Conservation (phyloP, 1,140 invertebrate species). For the Eriocheir sinensis region DNA sequence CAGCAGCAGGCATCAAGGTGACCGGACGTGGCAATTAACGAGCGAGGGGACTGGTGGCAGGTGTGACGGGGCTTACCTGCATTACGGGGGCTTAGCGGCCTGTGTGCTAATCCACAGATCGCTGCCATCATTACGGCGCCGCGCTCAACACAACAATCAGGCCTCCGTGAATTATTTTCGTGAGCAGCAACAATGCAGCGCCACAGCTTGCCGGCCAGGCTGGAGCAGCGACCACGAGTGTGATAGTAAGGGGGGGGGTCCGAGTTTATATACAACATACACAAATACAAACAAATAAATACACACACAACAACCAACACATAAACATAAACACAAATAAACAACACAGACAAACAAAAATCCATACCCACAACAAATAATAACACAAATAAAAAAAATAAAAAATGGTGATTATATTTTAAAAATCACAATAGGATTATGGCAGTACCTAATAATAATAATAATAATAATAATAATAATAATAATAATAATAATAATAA, state of each 20-base stretch:
- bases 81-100: neutral
- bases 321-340: conserved; percentile 26
- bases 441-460: neutral
- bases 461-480: no score
- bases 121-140: neutral
- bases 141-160: neutral
- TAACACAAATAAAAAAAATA: neutral
- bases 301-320: conserved; percentile 29
- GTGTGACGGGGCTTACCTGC: neutral
- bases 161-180: neutral
- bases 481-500: no score
- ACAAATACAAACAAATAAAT: neutral
- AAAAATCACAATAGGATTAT: conserved; percentile 21
- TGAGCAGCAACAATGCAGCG: neutral
- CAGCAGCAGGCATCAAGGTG: neutral
- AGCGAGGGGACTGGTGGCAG: neutral
- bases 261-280: neutral
- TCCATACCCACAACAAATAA: conserved; percentile 24
- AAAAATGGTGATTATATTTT: neutral
- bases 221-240: neutral
- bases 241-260: no score
- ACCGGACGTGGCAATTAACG: neutral
- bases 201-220: neutral
- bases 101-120: neutral
- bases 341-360: conserved; percentile 57